Conservation (phyloP, 2,797 vertebrate species). For the Prionace glauca region DNA sequence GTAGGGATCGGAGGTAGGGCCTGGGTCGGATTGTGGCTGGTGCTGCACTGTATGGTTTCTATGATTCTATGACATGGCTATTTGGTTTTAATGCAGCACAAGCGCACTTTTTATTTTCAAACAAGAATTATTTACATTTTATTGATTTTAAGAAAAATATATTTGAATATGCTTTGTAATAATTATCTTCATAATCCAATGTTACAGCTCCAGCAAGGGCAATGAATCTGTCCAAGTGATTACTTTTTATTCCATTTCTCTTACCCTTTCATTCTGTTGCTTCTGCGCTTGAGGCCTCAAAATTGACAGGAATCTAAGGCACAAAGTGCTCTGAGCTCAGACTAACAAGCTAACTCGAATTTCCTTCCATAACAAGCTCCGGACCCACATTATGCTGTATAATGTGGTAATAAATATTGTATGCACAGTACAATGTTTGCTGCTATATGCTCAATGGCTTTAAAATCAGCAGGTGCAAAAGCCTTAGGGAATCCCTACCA, state of each 20-base stretch:
- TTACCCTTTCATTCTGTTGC: background rate
- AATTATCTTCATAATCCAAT: conserved; percentile 10
- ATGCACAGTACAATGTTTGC: background rate
- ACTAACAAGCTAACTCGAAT: background rate
- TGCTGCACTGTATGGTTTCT: no score
- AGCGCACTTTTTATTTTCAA: background rate
- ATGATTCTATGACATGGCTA: background rate
- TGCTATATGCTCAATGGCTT: background rate
- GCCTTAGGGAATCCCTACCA: background rate
- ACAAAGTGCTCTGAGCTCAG: background rate
- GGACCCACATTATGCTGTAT: background rate
- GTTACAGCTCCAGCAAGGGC: background rate
- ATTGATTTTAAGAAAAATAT: background rate
- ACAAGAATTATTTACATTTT: background rate
- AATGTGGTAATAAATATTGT: conserved; percentile 1
- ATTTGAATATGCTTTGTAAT: background rate
- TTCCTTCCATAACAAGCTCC: background rate
- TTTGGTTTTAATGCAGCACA: background rate
- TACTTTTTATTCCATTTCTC: background rate
- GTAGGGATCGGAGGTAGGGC: no score
- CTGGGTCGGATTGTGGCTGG: no score
- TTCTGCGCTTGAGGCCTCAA: background rate
- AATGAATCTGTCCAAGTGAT: background rate
- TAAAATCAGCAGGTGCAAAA: conserved; percentile 25
- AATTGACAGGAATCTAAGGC: background rate